Evolutionary conservation across 2,113 vertebrate genomes (phyloP), one percentile per base, ranked within the genome.

Genomic region (Clarias batrachus): DNA sequence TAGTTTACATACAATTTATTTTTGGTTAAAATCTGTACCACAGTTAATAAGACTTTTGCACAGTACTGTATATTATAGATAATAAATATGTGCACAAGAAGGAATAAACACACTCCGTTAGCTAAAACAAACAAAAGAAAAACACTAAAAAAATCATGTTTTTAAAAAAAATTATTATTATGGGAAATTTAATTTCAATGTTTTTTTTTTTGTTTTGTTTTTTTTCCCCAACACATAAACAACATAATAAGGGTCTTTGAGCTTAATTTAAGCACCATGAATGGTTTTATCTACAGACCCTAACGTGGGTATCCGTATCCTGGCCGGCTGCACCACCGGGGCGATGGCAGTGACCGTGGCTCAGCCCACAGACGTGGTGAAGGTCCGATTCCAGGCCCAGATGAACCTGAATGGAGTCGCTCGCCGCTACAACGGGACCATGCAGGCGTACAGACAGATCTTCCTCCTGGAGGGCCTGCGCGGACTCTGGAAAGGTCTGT

Each of bases 401-500:
- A 93, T 93, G 93, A 96, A 93, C 79, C 93, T 96, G 80, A 68
- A 87, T 0, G 95, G 96, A 0, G 93, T 95, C 84, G 93, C 94
- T 10, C 95, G 94, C 1, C 94, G 96, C 82, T 97, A 97, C 93
- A 96, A 48, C 0, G 95, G 97, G 33, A 97, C 96, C 56, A 94
- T 97, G 87, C 95, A 97, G 73, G 97, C 96, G 9, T 97, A 97
- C 90, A 95, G 91, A 84, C 94, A 95, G 70, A 96, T 97, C 89
- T 96, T 95, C 85, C 93, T 93, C 19, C 94, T 94, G 0, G 97
- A 97, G 89, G 96, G 96, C 17, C 23, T 97, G 0, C 92, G 88
- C 0, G 96, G 95, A 4, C 96, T 97, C 73, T 97, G 97, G 96
- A 97, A 97, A 96, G 97, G 96, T 97, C 6, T 54, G 80, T 73